Conservation (phyloP, 2,888 invertebrate genomes). For the Strigamia maritima region DNA sequence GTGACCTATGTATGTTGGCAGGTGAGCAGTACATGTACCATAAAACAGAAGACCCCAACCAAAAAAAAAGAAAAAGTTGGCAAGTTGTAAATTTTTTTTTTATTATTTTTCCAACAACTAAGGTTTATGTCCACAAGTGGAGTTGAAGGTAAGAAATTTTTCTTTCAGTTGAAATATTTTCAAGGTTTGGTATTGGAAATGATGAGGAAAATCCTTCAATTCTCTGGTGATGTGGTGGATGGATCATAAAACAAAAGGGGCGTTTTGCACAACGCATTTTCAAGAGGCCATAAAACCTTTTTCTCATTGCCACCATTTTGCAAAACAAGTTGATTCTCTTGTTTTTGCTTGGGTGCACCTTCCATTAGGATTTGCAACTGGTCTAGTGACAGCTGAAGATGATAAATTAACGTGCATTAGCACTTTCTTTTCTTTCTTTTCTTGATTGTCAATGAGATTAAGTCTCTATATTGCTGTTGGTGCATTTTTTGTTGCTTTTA, state of each 20-base stretch:
- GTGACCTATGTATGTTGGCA: not conserved
- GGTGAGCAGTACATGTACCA: not conserved
- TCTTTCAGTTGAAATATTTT: not conserved
- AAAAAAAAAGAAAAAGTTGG: slow-evolving; percentile 2
- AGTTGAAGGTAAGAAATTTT: not conserved
- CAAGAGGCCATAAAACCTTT: not conserved
- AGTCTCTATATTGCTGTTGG: not conserved
- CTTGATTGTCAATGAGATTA: not conserved
- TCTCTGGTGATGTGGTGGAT: not conserved
- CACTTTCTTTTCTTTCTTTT: not conserved
- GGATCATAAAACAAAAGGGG: not conserved
- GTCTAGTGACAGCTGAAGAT: slow-evolving; percentile 6
- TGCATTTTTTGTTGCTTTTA: not conserved
- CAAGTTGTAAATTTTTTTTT: slow-evolving; percentile 5
- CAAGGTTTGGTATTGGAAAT: not conserved
- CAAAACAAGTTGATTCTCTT: slow-evolving; percentile 3
- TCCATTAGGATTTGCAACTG: slow-evolving; percentile 10
- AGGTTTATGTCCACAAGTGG: not conserved
- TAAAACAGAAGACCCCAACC: not conserved
- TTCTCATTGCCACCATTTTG: not conserved
- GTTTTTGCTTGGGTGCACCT: not conserved
- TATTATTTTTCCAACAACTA: not conserved
- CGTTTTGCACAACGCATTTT: not conserved
- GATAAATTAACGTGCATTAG: slow-evolving; percentile 6
- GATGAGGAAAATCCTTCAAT: not conserved